Evolutionary conservation across 2,888 invertebrate genomes (phyloP).

Genomic region (Ceramica pisi): DNA sequence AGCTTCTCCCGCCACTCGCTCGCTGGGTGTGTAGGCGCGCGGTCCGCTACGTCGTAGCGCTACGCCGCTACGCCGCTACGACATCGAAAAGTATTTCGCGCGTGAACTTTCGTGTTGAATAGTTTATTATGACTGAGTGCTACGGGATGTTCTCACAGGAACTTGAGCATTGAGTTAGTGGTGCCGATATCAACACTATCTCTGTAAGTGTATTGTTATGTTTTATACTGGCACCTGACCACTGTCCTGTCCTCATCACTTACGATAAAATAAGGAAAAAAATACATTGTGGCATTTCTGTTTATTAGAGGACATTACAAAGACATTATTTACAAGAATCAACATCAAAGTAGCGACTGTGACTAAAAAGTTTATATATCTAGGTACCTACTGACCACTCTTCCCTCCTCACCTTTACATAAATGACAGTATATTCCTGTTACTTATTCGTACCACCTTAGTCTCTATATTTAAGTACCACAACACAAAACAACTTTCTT

Average conservation of each 20-base stretch:
- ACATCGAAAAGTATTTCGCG: constrained; percentile 74
- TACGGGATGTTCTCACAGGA: constrained; percentile 59
- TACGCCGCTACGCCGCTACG: constrained; percentile 64
- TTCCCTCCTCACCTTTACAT: background rate
- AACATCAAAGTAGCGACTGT: background rate
- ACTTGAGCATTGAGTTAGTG: constrained; percentile 56
- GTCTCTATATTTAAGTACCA: background rate
- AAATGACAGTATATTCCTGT: background rate
- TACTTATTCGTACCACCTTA: background rate
- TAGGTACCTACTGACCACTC: background rate
- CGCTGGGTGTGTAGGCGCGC: constrained; percentile 76
- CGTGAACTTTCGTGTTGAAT: constrained; percentile 67
- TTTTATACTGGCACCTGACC: constrained; percentile 9
- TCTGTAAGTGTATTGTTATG: constrained; percentile 50
- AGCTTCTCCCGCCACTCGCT: constrained; percentile 78
- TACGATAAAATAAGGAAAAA: background rate
- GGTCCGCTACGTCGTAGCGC: constrained; percentile 80
- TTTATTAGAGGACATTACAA: background rate
- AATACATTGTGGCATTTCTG: background rate
- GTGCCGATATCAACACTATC: constrained; percentile 16
- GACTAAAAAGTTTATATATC: background rate
- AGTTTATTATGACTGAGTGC: constrained; percentile 65
- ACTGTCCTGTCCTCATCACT: background rate
- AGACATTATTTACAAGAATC: too few relatives aligned
- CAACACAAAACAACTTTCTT: background rate